Conservation (phyloP, 2,113 vertebrate genomes). For the Panthera uncia region DNA sequence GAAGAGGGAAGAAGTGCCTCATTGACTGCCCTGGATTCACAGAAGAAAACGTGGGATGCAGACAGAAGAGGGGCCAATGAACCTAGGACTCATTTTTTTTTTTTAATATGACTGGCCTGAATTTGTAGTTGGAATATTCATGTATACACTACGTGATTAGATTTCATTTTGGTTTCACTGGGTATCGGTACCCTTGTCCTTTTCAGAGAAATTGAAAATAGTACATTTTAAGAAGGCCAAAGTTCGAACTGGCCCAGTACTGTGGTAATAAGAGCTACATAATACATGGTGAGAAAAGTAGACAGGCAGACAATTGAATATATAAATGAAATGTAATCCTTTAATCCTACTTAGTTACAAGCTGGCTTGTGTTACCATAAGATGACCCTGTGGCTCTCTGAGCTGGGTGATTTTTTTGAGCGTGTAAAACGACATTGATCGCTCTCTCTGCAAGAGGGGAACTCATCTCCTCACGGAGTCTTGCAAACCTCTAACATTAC, state of each 20-base stretch:
- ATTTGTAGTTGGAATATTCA: background rate
- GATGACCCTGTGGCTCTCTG: slow-evolving; percentile 40
- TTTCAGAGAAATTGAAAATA: slow-evolving; percentile 39
- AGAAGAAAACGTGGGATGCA: background rate
- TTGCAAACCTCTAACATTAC: slow-evolving; percentile 44
- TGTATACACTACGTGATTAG: background rate
- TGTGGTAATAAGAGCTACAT: slow-evolving; percentile 11
- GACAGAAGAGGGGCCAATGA: background rate
- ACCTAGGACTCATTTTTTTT: background rate
- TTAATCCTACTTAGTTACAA: slow-evolving; percentile 66
- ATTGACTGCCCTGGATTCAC: background rate
- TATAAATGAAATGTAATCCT: slow-evolving; percentile 70
- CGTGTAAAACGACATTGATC: slow-evolving; percentile 6
- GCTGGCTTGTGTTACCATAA: slow-evolving; percentile 42
- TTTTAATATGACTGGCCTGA: background rate
- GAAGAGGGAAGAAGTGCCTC: background rate
- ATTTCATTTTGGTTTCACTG: slow-evolving; percentile 34
- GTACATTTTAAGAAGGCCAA: slow-evolving; percentile 45
- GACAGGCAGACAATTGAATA: slow-evolving; percentile 56
- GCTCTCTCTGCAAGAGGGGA: background rate
- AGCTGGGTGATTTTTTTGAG: slow-evolving; percentile 4
- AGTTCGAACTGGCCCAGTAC: slow-evolving; percentile 2
- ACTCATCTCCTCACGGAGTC: background rate
- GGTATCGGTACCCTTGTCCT: background rate
- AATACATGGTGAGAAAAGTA: slow-evolving; percentile 36